phyloP scores from a whole-genome alignment of 2,888 invertebrate species.

The Harpalus rubripes region DNA sequence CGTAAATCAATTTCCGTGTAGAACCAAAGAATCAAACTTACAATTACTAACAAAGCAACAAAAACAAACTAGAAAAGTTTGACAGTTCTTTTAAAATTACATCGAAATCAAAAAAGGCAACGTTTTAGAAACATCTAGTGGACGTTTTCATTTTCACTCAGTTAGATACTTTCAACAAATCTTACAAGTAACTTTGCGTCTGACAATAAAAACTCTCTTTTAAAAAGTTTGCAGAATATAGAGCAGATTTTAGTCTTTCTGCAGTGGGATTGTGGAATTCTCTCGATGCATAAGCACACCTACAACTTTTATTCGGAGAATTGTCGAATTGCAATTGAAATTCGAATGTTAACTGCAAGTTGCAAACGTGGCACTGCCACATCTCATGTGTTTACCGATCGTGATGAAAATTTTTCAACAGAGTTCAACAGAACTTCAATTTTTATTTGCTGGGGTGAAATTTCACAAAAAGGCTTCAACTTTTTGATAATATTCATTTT shows the following conservation, averaged over 20 bases:
- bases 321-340: slow-evolving; percentile 39
- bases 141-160: slow-evolving; percentile 49
- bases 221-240: slow-evolving; percentile 47
- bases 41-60: slow-evolving; percentile 26
- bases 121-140: slow-evolving; percentile 37
- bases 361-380: slow-evolving; percentile 19
- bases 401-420: slow-evolving; percentile 35
- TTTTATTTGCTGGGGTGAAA: not conserved
- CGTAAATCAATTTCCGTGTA: not conserved
- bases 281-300: slow-evolving; percentile 29
- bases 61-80: slow-evolving; percentile 26
- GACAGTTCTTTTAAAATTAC: slow-evolving; percentile 36
- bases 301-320: slow-evolving; percentile 19
- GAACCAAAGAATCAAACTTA: not conserved
- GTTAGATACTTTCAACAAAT: slow-evolving; percentile 45
- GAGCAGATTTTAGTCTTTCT: slow-evolving; percentile 41
- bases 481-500: too few relatives aligned
- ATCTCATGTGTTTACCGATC: slow-evolving; percentile 49
- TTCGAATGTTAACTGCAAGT: slow-evolving; percentile 37
- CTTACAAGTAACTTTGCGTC: slow-evolving; percentile 43
- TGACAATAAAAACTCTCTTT: slow-evolving; percentile 44
- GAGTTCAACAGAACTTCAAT: not conserved
- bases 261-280: slow-evolving; percentile 33
- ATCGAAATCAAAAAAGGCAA: slow-evolving; percentile 24
- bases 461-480: too few relatives aligned